phyloP scores from a whole-genome alignment of 2,888 invertebrate species.

The Nineta flava region DNA sequence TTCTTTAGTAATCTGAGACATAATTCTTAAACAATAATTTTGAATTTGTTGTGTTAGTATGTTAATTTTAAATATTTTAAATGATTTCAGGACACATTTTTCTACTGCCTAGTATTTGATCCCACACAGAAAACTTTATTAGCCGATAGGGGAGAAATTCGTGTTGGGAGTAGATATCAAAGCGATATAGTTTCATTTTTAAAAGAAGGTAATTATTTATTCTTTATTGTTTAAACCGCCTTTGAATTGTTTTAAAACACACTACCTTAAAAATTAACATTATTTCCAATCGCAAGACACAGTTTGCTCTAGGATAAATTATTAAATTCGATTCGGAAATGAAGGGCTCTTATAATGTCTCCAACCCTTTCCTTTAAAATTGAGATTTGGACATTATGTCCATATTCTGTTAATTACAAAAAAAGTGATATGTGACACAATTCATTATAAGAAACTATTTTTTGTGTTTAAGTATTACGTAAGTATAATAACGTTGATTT shows the following conservation, averaged over 20 bases:
- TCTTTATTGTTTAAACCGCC: no score
- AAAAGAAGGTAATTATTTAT: conserved; percentile 45
- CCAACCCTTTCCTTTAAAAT: no score
- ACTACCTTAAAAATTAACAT: not conserved
- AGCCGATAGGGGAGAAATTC: conserved; percentile 96
- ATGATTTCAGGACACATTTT: conserved; percentile 82
- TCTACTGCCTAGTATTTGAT: conserved; percentile 99
- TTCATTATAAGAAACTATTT: no score
- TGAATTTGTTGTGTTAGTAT: not conserved
- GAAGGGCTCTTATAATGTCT: no score
- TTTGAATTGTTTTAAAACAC: not conserved
- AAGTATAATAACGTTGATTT: no score
- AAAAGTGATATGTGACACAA: no score
- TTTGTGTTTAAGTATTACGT: no score
- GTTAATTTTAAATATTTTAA: not conserved
- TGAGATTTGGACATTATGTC: no score
- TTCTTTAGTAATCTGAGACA: conserved; percentile 27
- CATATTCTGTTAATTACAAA: no score
- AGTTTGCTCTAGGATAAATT: no score
- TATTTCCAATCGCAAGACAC: no score
- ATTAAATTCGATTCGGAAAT: no score
- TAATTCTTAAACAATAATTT: not conserved
- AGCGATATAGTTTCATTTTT: conserved; percentile 77
- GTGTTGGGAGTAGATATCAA: conserved; percentile 88
- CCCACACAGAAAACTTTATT: conserved; percentile 96